These are phyloP conservation scores for Ichneumoninae sp. DNA, from an alignment of 2,888 invertebrate genomes.

Conservation along the genomic window DNA sequence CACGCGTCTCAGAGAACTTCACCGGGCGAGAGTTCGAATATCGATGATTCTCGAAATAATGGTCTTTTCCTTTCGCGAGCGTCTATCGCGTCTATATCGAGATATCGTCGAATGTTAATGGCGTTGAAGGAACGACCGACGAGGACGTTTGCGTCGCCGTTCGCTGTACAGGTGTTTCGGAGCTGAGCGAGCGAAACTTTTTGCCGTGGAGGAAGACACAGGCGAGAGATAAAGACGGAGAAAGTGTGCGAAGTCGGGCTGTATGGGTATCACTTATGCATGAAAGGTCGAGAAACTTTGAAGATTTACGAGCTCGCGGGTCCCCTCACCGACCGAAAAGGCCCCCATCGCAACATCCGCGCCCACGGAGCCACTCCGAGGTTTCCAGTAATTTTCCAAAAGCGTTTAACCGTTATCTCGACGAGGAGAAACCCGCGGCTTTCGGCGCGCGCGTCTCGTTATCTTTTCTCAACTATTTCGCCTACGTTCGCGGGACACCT, in stretches of 20 bases:
- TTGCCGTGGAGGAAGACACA: not conserved
- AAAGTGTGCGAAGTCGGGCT: conserved; percentile 33
- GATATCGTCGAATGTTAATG: conserved; percentile 39
- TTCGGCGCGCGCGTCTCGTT: conserved; percentile 44
- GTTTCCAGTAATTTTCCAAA: conserved; percentile 67
- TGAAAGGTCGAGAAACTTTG: conserved; percentile 66
- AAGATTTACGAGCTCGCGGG: conserved; percentile 65
- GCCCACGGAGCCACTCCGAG: conserved; percentile 48
- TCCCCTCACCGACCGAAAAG: not conserved
- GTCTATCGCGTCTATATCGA: not conserved
- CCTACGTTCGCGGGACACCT: conserved; percentile 55
- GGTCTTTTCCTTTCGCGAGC: not conserved
- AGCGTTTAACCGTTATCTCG: conserved; percentile 66
- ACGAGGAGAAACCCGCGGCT: conserved; percentile 35
- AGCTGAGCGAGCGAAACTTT: conserved; percentile 10
- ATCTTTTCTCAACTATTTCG: conserved; percentile 64
- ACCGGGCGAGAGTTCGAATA: conserved; percentile 27
- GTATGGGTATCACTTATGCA: conserved; percentile 67
- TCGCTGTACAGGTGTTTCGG: not conserved
- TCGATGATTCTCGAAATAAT: conserved; percentile 42
- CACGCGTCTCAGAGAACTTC: not conserved
- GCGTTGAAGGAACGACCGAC: conserved; percentile 6
- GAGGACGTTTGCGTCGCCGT: not conserved
- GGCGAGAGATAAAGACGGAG: not conserved
- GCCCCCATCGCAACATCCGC: not conserved